A percentile compares a stretch with the other conserved stretches of the same genome.
phyloP scores from a whole-genome alignment of 2,797 vertebrate species.

The Basileuterus tristriatus region DNA sequence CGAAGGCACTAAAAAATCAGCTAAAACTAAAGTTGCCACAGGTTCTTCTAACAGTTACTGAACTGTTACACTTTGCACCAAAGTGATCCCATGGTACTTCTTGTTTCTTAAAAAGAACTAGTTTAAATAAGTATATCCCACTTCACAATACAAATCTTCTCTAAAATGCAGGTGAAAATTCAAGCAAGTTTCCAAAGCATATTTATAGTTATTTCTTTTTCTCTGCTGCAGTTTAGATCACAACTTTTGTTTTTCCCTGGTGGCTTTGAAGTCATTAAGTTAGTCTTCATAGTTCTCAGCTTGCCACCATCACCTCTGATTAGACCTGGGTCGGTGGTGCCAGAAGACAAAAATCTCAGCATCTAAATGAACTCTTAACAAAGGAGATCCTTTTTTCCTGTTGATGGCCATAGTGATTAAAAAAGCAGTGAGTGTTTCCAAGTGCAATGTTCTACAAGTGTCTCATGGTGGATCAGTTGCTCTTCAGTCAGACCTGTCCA shows the following conservation, averaged over 20 bases:
- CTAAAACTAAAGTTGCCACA: background rate
- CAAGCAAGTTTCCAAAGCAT: background rate
- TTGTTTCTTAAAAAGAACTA: background rate
- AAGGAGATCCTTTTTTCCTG: background rate
- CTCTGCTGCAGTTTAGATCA: background rate
- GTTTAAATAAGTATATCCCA: background rate
- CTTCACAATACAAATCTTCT: background rate
- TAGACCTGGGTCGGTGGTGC: background rate
- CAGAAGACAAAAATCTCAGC: background rate
- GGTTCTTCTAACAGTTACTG: background rate
- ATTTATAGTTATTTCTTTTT: background rate
- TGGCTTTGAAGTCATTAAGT: background rate
- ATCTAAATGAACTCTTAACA: background rate
- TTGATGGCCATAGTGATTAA: background rate
- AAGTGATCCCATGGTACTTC: background rate
- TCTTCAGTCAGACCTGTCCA: background rate
- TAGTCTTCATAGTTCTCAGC: background rate
- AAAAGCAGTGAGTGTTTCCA: background rate
- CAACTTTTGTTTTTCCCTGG: background rate
- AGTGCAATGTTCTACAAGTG: background rate
- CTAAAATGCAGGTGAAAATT: background rate
- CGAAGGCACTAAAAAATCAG: background rate
- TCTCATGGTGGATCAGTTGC: background rate
- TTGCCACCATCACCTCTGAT: background rate
- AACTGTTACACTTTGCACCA: background rate